Percentiles rank a stretch among this genome's conserved stretches.
Conservation (phyloP, 1,140 invertebrate species). For the Phymorhynchus buccinoides region DNA sequence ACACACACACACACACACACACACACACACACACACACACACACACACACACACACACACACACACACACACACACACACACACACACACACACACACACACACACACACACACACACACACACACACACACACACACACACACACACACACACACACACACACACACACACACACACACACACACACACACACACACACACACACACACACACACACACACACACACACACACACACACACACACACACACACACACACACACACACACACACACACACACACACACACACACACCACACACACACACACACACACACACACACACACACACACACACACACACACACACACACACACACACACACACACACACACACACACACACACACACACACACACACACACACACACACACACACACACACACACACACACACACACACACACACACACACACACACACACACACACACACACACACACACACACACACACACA, state of each 20-base stretch:
- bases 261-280: constrained; percentile 27
- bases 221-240: constrained; percentile 23
- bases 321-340: too few species aligned
- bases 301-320: constrained; percentile 10
- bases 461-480: too few species aligned
- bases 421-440: too few species aligned
- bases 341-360: too few species aligned
- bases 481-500: too few species aligned
- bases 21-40: constrained; percentile 33
- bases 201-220: constrained; percentile 20
- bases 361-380: too few species aligned
- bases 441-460: too few species aligned
- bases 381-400: too few species aligned
- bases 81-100: too few species aligned
- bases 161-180: constrained; percentile 14
- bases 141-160: constrained; percentile 33
- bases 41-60: constrained; percentile 34
- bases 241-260: constrained; percentile 18
- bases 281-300: neutral
- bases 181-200: too few species aligned
- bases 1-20: too few species aligned
- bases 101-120: constrained; percentile 24
- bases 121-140: constrained; percentile 26
- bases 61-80: constrained; percentile 32
- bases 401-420: too few species aligned